Evolutionary conservation across 2,797 vertebrate genomes (phyloP), one percentile per base, ranked within the genome.

Genomic region (Danio kyathit): DNA sequence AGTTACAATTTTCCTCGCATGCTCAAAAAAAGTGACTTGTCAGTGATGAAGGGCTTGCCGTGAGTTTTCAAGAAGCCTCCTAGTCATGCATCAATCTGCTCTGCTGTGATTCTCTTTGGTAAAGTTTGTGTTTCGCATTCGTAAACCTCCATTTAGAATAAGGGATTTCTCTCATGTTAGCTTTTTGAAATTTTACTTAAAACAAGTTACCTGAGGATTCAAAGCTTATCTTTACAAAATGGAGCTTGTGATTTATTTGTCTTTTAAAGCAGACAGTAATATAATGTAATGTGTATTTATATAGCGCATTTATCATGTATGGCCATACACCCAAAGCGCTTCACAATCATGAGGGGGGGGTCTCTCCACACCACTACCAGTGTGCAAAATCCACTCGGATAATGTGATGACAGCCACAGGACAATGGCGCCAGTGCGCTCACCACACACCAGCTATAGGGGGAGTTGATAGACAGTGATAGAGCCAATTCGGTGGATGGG

Each of bases 41-140:
- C 76, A 82, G 59, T 82, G 80, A 85, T 82, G 38, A 70, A 79
- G 52, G 52, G 48, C 64, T 71, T 66, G 46, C 38, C 17, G 11
- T 41, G 63, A 74, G 69, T 44, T 46, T 38, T 17, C 43, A 61
- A 38, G 16, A 80, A 40, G 51, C 48, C 65, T 64, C 19, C 44
- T 40, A 44, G 51, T 69, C 48, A 83, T 51, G 52, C 70, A 73
- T 57, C 70, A 73, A 73, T 74, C 56, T 29, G 13, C 67, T 44
- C 10, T 13, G 52, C 57, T 57, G 43, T 72, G 38, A 72, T 16
- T 57, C 7, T 21, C 7, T 57, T 17, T 14, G 52, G 52, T 56
- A 21, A 56, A 57, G 40, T 21, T 44, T 16, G 17, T 44, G 52
- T n/a, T 44, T 57, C 0, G 0, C 52, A 14, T 41, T 54, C 54